Percentiles rank a stretch among this genome's conserved stretches.
Evolutionary conservation across 2,888 invertebrate genomes (phyloP).

Genomic region (Phalera bucephala): DNA sequence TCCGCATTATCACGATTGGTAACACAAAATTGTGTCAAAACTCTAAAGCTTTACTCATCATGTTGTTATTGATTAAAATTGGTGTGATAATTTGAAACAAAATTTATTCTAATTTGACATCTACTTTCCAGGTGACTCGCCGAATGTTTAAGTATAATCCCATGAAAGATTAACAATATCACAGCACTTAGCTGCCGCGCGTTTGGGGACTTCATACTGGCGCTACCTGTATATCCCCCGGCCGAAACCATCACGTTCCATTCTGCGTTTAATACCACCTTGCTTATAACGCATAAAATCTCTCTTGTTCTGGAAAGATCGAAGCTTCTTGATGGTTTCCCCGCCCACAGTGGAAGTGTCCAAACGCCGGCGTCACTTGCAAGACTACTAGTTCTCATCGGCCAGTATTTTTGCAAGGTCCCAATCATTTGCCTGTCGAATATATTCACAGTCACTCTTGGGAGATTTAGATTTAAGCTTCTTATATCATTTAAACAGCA

Average conservation of each 20-base stretch:
- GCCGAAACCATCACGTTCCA: conserved; percentile 39
- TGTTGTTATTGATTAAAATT: conserved; percentile 56
- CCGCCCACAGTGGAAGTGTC: conserved; percentile 47
- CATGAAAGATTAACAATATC: conserved; percentile 69
- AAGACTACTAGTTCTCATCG: conserved; percentile 62
- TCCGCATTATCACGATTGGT: conserved; percentile 60
- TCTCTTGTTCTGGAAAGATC: background rate
- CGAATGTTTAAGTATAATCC: conserved; percentile 78
- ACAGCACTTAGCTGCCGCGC: conserved; percentile 68
- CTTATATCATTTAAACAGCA: conserved; percentile 73
- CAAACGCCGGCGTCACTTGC: conserved; percentile 68
- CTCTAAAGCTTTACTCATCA: conserved; percentile 43
- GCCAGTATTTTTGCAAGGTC: conserved; percentile 75
- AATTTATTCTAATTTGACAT: conserved; percentile 81
- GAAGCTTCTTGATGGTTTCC: conserved; percentile 36
- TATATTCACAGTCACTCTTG: conserved; percentile 73
- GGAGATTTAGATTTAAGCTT: conserved; percentile 79
- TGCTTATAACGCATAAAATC: too few relatives aligned
- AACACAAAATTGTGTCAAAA: conserved; percentile 71
- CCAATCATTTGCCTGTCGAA: conserved; percentile 75
- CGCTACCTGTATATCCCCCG: conserved; percentile 30
- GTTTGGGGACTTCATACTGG: conserved; percentile 59
- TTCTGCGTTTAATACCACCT: conserved; percentile 8
- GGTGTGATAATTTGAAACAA: conserved; percentile 75
- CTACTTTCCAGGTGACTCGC: conserved; percentile 82